These are phyloP conservation scores for Silurus lanzhouensis DNA, from an alignment of 2,797 vertebrate species.

Conservation along the genomic window DNA sequence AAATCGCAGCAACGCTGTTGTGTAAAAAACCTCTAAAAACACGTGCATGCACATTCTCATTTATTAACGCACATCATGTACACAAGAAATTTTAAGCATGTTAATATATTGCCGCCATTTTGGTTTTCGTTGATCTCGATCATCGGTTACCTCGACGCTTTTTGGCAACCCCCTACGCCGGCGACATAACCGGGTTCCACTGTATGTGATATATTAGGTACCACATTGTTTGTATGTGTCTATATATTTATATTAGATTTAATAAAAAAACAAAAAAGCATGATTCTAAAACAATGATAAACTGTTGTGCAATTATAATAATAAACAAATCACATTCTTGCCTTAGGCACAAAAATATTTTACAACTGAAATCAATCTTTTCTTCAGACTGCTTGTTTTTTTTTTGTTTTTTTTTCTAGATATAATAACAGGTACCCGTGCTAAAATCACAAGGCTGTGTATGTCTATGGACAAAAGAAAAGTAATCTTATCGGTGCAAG, in stretches of 20 bases:
- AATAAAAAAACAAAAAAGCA: background rate
- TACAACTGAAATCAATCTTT: background rate
- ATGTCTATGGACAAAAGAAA: background rate
- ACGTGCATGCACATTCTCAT: no score
- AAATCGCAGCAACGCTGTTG: no score
- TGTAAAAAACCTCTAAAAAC: no score
- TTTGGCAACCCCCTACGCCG: no score
- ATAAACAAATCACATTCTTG: background rate
- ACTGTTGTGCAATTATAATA: background rate
- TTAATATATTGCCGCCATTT: no score
- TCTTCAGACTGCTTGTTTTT: background rate
- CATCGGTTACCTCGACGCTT: no score
- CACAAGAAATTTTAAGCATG: no score
- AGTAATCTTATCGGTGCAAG: conserved; percentile 2
- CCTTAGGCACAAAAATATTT: conserved; percentile 2
- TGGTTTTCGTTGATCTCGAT: no score
- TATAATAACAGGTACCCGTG: background rate
- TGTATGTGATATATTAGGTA: no score
- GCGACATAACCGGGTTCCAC: no score
- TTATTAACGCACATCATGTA: no score
- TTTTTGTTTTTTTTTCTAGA: background rate
- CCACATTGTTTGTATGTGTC: no score
- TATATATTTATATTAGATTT: conserved; percentile 1
- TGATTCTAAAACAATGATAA: background rate
- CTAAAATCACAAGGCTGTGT: background rate